phyloP scores from a whole-genome alignment of 1,140 invertebrate species.

The Chionoecetes opilio region DNA sequence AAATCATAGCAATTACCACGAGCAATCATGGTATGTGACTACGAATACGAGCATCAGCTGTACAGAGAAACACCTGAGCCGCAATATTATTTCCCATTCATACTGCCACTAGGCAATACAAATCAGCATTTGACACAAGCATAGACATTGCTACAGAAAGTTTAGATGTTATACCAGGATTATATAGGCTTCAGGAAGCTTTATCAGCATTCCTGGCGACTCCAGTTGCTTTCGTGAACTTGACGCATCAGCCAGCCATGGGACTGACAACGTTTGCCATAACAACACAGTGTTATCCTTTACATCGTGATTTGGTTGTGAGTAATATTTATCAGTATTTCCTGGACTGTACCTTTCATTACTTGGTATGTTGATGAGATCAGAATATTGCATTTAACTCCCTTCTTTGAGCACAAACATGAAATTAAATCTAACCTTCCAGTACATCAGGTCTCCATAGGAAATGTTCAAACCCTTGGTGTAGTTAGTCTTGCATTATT shows the following conservation, averaged over 20 bases:
- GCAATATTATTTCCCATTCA: not conserved
- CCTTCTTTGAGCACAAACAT: slow-evolving; percentile 62
- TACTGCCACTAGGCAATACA: not conserved
- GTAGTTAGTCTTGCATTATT: not conserved
- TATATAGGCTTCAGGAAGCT: not conserved
- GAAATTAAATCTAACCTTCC: not conserved
- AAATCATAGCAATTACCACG: too few species aligned
- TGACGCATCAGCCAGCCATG: not conserved
- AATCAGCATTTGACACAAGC: not conserved
- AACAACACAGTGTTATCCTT: slow-evolving; percentile 3
- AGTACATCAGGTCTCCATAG: not conserved
- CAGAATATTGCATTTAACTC: slow-evolving; percentile 62
- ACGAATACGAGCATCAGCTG: too few species aligned
- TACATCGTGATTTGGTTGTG: slow-evolving; percentile 69
- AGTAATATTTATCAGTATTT: slow-evolving; percentile 72
- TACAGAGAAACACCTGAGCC: not conserved
- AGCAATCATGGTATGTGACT: too few species aligned
- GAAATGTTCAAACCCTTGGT: not conserved
- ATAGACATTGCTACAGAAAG: slow-evolving; percentile 17
- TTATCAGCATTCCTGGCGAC: not conserved
- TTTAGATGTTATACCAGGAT: not conserved
- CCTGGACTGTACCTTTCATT: slow-evolving; percentile 48
- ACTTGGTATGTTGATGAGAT: slow-evolving; percentile 64
- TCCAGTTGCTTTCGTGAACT: not conserved
- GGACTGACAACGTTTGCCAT: not conserved